Conservation (phyloP, 2,888 invertebrate species). For the Ormyrus pomaceus region DNA sequence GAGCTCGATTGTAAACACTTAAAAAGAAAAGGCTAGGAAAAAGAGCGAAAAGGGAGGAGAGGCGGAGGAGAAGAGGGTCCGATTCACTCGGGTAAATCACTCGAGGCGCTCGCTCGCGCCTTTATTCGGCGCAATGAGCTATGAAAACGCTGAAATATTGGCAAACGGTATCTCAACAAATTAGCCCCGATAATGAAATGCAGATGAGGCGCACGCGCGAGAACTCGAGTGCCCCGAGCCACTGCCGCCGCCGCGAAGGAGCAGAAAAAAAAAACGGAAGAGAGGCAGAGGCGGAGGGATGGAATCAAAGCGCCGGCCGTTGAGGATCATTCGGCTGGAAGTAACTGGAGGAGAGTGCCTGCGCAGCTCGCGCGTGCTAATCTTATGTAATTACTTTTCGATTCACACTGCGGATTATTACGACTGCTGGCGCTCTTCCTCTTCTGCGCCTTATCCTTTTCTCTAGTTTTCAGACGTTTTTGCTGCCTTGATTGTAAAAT, state of each 20-base stretch:
- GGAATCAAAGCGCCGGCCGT: slow-evolving; percentile 73
- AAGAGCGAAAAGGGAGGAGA: slow-evolving; percentile 31
- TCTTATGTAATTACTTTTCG: slow-evolving; percentile 75
- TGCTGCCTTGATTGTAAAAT: too few relatives aligned
- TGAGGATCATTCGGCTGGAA: slow-evolving; percentile 74
- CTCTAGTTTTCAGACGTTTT: too few relatives aligned
- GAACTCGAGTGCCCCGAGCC: background rate
- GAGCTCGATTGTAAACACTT: slow-evolving; percentile 49
- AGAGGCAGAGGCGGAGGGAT: slow-evolving; percentile 42
- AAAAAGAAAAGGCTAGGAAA: slow-evolving; percentile 3
- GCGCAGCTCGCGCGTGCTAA: slow-evolving; percentile 72
- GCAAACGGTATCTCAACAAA: slow-evolving; percentile 76
- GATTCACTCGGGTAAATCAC: slow-evolving; percentile 26
- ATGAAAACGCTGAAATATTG: slow-evolving; percentile 74
- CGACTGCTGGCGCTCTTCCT: background rate
- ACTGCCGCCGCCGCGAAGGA: background rate
- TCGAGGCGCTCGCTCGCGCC: slow-evolving; percentile 48
- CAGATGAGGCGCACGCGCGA: slow-evolving; percentile 63
- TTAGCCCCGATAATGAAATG: slow-evolving; percentile 73
- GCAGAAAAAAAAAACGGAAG: background rate
- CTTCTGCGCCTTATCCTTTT: background rate
- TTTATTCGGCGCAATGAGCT: slow-evolving; percentile 67
- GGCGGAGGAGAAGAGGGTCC: background rate
- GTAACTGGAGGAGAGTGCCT: slow-evolving; percentile 71
- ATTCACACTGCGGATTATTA: slow-evolving; percentile 68